Base-by-base conservation (phyloP, 2,797 vertebrate species). In the Geotrypetes seraphini region DNA sequence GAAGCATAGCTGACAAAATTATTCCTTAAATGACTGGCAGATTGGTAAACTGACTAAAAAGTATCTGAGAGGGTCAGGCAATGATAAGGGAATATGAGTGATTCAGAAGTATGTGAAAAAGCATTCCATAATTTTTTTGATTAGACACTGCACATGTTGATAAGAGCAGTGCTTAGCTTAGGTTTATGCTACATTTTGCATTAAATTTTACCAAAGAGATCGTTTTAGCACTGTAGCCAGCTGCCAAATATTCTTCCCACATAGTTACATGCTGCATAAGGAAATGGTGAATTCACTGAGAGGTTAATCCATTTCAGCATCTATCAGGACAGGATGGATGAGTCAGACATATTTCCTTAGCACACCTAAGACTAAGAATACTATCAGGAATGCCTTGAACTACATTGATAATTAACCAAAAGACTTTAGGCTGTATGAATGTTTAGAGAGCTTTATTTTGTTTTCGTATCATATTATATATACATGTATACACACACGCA, bases 311-410 rank as follows among this genome's bases (percentile, higher is more conserved):
- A 5, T 22, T 3, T 7, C 13, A 3, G 15, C 25, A 20, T 7
- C 13, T n/a, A 31, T 24, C 36, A 16, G 20, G 28, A 19, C 12
- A 28, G 18, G 64, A 28, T 0, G 5, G 18, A 48, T 33, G 54
- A 60, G 43, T 56, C 48, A 40, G 45, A 50, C 29, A 8, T 27
- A 47, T 44, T 37, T 52, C 16, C 36, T 46, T 36, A 19, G 6
- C 4, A 18, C 31, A 32, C 42, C 44, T 24, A 22, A 31, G 47
- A 47, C 47, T 43, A 65, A 54, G 18, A 40, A 44, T 35, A 51
- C 54, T 39, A 15, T 18, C 38, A 53, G 45, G 17, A 19, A 51
- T 42, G 22, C 50, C 50, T 33, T 31, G 35, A 12, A 39, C 33
- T 16, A 42, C 38, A 24, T 6, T 12, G 33, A 41, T 40, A 10